Base-by-base conservation (phyloP, 2,888 invertebrate genomes). In the Cerastis leucographa region DNA sequence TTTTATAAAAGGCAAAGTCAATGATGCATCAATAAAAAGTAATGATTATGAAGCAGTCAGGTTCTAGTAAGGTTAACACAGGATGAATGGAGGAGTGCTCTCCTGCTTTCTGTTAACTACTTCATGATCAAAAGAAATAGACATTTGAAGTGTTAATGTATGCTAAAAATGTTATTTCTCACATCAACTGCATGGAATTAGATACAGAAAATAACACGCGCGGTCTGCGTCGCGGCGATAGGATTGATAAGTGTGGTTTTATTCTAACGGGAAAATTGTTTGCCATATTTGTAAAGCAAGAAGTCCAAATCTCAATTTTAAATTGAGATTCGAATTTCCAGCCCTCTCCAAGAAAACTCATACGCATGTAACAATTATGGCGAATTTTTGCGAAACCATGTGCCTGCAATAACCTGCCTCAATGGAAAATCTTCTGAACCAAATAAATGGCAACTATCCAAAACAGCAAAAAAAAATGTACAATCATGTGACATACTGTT, bases 371-470 rank as follows among this genome's bases (percentile, higher is more conserved):
- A 76, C 51, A 51, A 67, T 44, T n/a, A 56, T 65, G 68, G 68
- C 51, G 66, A 71, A 4, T 44, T 44, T 74, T 42, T 42, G 19
- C 42, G 9, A 62, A n/a, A 72, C 22, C 40, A 62, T 14, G 19
- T 54, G 67, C 29, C 68, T 61, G 25, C 19, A 25, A 49, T 70
- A 68, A 81, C 74, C 82, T 85, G 66, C 78, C 83, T 12, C 51
- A 85, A 74, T 64, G 2, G 12, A 66, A 71, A 68, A 61, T 62
- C 25, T 35, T 46, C 12, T 54, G 46, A 56, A 73, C 71, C 19
- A 74, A 62, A 78, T 83, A 44, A 72, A 71, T 75, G 84, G 84
- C 86, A 73, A 8, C 2, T 9, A 29, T 56, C 76, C 81, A 83
- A 42, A 14, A 73, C 42, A 68, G 19, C 44, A 71, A 59, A 69